phyloP scores from a whole-genome alignment of 2,113 vertebrate species.

The Rhinogobius similis region DNA sequence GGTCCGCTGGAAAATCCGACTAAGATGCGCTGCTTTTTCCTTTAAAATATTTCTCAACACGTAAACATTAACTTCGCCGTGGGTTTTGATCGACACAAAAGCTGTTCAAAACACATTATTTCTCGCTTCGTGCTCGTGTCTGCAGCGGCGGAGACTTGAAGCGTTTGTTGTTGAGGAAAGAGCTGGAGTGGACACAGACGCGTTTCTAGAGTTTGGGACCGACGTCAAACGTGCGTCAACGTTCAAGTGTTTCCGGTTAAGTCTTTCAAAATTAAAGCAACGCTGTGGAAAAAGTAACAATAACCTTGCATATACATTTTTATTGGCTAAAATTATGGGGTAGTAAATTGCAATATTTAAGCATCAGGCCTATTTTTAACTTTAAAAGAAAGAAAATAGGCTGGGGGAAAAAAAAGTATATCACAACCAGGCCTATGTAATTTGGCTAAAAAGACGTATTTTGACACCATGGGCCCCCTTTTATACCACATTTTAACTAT shows the following conservation, averaged over 20 bases:
- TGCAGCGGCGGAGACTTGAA: neutral
- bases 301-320: no score
- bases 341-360: no score
- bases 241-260: neutral
- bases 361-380: no score
- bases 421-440: no score
- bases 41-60: conserved; percentile 20
- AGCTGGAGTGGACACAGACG: neutral
- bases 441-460: no score
- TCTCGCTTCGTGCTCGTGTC: neutral
- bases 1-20: neutral
- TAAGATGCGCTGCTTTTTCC: neutral
- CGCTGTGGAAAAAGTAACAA: neutral
- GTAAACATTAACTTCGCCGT: conserved; percentile 18
- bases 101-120: neutral
- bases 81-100: neutral
- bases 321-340: no score
- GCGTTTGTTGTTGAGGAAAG: conserved; percentile 34
- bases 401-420: no score
- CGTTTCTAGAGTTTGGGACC: conserved; percentile 14
- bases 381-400: no score
- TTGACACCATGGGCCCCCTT: no score
- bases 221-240: neutral
- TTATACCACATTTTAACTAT: no score
- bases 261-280: conserved; percentile 50